These are phyloP conservation scores for Semaprochilodus insignis DNA, from an alignment of 2,797 vertebrate genomes.

Conservation along the genomic window DNA sequence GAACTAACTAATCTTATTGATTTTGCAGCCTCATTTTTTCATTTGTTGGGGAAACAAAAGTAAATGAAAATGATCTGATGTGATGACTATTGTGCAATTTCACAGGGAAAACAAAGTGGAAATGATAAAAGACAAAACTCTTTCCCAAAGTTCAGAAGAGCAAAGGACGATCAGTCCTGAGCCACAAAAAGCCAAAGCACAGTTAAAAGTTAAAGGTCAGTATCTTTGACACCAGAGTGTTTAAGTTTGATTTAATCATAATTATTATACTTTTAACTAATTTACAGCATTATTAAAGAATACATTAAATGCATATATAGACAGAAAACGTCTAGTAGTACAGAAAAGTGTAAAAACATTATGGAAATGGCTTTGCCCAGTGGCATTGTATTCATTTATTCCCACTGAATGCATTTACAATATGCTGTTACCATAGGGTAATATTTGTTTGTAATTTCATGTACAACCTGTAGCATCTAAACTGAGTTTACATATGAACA, in stretches of 20 bases:
- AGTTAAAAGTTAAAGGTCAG: constrained; percentile 76
- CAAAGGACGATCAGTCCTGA: constrained; percentile 51
- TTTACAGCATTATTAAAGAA: no score
- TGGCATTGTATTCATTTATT: no score
- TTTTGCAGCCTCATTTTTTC: neutral
- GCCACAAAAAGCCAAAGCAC: constrained; percentile 56
- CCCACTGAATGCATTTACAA: no score
- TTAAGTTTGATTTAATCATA: neutral
- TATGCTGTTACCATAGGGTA: no score
- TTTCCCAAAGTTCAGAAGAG: constrained; percentile 51
- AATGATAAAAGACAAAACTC: constrained; percentile 49
- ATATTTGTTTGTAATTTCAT: no score
- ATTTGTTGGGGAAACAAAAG: neutral
- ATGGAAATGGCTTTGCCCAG: no score
- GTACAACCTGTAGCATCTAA: no score
- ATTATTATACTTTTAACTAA: constrained; percentile 66
- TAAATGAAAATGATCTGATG: neutral
- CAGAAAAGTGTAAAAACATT: no score
- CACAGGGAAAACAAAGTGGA: constrained; percentile 67
- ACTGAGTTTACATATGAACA: no score
- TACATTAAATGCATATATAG: no score
- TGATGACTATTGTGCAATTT: constrained; percentile 4
- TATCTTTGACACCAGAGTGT: neutral
- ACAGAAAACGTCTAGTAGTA: no score
- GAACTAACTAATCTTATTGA: neutral